Conservation (phyloP, 2,888 invertebrate genomes). For the Syritta pipiens region DNA sequence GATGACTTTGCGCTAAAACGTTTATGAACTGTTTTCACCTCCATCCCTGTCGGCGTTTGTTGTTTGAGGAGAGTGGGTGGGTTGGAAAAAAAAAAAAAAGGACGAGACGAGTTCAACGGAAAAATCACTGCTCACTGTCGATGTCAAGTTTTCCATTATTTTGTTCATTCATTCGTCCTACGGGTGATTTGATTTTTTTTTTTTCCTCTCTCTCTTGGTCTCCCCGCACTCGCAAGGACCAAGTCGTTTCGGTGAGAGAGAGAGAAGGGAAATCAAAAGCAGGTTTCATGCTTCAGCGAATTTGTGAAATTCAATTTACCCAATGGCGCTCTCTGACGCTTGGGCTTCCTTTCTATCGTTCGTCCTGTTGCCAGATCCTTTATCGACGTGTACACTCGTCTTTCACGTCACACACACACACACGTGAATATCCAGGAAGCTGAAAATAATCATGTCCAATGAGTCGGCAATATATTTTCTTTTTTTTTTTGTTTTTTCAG, state of each 20-base stretch:
- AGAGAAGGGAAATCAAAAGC: slow-evolving; percentile 73
- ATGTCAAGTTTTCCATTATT: slow-evolving; percentile 69
- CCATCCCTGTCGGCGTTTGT: background rate
- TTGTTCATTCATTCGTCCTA: slow-evolving; percentile 67
- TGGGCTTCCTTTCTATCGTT: background rate
- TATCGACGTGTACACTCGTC: slow-evolving; percentile 26
- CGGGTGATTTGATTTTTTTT: slow-evolving; percentile 65
- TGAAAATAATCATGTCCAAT: slow-evolving; percentile 68
- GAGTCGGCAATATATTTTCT: slow-evolving; percentile 69
- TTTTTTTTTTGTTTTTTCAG: no score
- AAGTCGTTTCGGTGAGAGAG: background rate
- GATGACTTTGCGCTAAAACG: slow-evolving; percentile 67
- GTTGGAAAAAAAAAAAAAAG: slow-evolving; percentile 2
- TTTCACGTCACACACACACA: no score
- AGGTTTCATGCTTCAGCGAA: slow-evolving; percentile 78
- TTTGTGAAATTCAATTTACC: slow-evolving; percentile 78
- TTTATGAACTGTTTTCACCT: slow-evolving; percentile 56
- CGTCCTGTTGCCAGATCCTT: background rate
- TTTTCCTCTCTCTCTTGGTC: slow-evolving; percentile 8
- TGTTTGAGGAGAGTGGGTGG: background rate
- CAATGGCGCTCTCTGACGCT: slow-evolving; percentile 46
- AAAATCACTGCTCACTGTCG: slow-evolving; percentile 66
- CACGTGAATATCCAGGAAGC: slow-evolving; percentile 40
- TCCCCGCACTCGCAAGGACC: background rate
- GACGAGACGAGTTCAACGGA: slow-evolving; percentile 37